These are phyloP conservation scores for Ataeniobius toweri DNA, from an alignment of 2,797 vertebrate genomes.

Conservation along the genomic window DNA sequence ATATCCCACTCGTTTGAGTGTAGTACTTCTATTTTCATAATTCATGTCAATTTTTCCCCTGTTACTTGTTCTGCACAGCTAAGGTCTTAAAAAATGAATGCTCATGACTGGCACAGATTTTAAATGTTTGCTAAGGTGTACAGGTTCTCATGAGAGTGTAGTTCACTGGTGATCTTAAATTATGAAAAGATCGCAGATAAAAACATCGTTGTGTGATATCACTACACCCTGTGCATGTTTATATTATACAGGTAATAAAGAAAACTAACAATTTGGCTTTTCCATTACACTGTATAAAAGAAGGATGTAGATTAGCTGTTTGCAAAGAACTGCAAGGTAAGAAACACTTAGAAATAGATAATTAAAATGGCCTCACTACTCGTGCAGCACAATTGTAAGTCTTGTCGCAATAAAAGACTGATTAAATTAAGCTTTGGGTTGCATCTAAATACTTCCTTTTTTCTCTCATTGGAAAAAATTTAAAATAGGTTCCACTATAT, in stretches of 20 bases:
- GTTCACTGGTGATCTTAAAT: conserved; percentile 2
- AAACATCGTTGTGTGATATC: background rate
- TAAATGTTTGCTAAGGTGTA: conserved; percentile 10
- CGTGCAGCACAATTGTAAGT: conserved; percentile 53
- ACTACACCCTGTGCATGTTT: background rate
- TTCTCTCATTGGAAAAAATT: conserved; percentile 52
- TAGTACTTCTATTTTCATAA: conserved; percentile 60
- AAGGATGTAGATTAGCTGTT: conserved; percentile 10
- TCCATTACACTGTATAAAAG: background rate
- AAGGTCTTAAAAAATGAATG: conserved; percentile 40
- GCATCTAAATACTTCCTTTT: conserved; percentile 47
- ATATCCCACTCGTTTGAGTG: conserved; percentile 39
- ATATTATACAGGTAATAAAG: conserved; percentile 22
- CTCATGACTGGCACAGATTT: conserved; percentile 33
- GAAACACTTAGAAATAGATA: conserved; percentile 51
- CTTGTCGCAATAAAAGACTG: conserved; percentile 60
- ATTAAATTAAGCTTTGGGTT: conserved; percentile 62
- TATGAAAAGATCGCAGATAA: conserved; percentile 6
- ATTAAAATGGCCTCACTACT: conserved; percentile 59
- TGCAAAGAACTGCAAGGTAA: conserved; percentile 50
- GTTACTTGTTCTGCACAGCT: conserved; percentile 30
- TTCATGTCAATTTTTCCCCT: conserved; percentile 56
- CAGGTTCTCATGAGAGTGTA: conserved; percentile 3
- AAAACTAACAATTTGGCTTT: no score
- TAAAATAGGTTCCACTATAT: conserved; percentile 56